phyloP scores from a whole-genome alignment of 1,140 invertebrate species.

The Metaphire vulgaris region DNA sequence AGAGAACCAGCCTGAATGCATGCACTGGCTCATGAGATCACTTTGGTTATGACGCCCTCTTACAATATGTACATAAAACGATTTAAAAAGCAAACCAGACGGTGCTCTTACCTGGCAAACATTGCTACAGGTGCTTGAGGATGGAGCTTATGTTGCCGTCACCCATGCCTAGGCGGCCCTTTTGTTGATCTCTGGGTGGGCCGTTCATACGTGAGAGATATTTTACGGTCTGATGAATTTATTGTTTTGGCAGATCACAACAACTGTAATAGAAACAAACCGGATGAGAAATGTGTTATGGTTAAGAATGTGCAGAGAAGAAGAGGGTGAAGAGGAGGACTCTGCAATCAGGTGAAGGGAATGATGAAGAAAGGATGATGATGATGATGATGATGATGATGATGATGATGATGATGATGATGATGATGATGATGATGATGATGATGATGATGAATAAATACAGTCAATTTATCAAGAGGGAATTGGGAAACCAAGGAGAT shows the following conservation, averaged over 20 bases:
- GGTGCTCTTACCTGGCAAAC: no score
- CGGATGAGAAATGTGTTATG: no score
- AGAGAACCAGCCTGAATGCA: not conserved
- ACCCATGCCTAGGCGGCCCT: not conserved
- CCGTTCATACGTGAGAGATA: not conserved
- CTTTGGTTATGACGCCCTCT: not conserved
- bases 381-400: slow-evolving; percentile 3
- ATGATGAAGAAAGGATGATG: not conserved
- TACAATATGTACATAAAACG: not conserved
- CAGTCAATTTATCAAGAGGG: no score
- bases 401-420: slow-evolving; percentile 2
- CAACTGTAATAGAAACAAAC: no score
- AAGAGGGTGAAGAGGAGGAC: no score
- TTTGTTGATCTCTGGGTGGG: not conserved
- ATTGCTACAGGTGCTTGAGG: not conserved
- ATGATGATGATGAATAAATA: slow-evolving; percentile 2
- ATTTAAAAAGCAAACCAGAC: no score
- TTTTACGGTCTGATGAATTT: not conserved
- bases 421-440: slow-evolving; percentile 2
- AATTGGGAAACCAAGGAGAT: not conserved
- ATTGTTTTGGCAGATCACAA: not conserved
- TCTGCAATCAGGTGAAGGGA: no score
- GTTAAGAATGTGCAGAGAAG: no score
- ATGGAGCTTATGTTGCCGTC: not conserved
- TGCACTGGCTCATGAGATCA: not conserved